Conservation (phyloP, 2,888 invertebrate species). For the Andricus quercusramuli region DNA sequence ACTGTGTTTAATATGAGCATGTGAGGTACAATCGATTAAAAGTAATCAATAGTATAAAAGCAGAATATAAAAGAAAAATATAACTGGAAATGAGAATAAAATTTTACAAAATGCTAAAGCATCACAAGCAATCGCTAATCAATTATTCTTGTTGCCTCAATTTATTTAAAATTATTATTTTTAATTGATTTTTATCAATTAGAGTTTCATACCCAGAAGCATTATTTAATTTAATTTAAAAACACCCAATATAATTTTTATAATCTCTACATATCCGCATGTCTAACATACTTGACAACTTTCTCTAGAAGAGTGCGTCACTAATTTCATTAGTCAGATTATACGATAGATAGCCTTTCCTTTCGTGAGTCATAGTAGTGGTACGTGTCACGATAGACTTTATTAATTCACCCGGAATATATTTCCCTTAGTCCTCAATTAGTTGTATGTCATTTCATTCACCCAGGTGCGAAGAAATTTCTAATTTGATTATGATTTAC, state of each 20-base stretch:
- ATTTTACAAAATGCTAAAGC: neutral
- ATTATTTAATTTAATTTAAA: neutral
- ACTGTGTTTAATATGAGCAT: slow-evolving; percentile 9
- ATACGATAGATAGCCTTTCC: neutral
- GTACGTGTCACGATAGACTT: neutral
- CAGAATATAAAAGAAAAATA: neutral
- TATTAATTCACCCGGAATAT: slow-evolving; percentile 14
- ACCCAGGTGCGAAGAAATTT: slow-evolving; percentile 1
- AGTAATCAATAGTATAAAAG: slow-evolving; percentile 22
- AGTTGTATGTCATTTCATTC: neutral
- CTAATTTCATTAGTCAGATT: slow-evolving; percentile 31
- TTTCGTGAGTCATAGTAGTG: slow-evolving; percentile 1
- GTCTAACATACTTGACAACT: neutral
- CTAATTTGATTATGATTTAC: neutral
- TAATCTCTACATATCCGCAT: neutral
- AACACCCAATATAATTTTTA: neutral
- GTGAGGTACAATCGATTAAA: neutral
- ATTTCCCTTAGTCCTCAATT: neutral
- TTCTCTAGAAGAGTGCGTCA: slow-evolving; percentile 11
- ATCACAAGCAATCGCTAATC: neutral
- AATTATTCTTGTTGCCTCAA: neutral
- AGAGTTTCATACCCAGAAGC: neutral
- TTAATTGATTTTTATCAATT: neutral
- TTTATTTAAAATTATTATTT: too few relatives aligned
- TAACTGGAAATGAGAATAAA: neutral